Conservation (phyloP, 30 jellyfish, hydroid and myxozoan genomes). For the Aurelia aurita region DNA sequence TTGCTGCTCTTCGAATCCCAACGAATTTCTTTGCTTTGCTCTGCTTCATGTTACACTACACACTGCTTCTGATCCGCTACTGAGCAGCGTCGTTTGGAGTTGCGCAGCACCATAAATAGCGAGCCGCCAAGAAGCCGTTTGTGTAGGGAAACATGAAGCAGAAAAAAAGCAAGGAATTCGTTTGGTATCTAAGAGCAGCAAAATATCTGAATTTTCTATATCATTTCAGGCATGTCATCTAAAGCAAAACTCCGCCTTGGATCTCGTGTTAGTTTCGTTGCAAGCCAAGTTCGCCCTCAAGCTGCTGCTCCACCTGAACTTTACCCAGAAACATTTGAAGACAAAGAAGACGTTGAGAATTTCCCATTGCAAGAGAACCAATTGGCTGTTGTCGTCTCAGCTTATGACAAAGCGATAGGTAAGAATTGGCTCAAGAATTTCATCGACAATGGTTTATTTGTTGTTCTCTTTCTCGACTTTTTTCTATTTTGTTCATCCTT, state of each 20-base stretch:
- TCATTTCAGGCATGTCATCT: conserved; percentile 21
- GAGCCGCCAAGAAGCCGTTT: too few relatives aligned
- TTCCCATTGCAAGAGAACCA: conserved; percentile 72
- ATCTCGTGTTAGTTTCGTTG: conserved; percentile 77
- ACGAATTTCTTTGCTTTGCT: too few relatives aligned
- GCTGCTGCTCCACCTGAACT: conserved; percentile 76
- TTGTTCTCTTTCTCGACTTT: not conserved
- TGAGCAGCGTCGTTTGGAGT: too few relatives aligned
- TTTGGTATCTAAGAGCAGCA: too few relatives aligned
- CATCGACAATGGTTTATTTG: not conserved
- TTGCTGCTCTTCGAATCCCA: too few relatives aligned
- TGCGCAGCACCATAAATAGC: too few relatives aligned
- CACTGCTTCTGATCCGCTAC: too few relatives aligned
- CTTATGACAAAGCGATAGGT: conserved; percentile 85
- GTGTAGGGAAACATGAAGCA: too few relatives aligned
- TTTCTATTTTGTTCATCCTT: not conserved
- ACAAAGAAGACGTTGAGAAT: conserved; percentile 73
- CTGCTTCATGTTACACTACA: too few relatives aligned
- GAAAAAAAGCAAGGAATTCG: too few relatives aligned
- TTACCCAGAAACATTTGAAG: conserved; percentile 32
- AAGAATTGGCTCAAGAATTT: not conserved
- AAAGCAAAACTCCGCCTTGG: conserved; percentile 66
- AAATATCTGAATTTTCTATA: too few relatives aligned
- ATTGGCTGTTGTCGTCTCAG: conserved; percentile 66
- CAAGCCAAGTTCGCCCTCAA: conserved; percentile 75